These are phyloP conservation scores for Hanleya hanleyi DNA, from an alignment of 2,888 invertebrate species.

Conservation along the genomic window DNA sequence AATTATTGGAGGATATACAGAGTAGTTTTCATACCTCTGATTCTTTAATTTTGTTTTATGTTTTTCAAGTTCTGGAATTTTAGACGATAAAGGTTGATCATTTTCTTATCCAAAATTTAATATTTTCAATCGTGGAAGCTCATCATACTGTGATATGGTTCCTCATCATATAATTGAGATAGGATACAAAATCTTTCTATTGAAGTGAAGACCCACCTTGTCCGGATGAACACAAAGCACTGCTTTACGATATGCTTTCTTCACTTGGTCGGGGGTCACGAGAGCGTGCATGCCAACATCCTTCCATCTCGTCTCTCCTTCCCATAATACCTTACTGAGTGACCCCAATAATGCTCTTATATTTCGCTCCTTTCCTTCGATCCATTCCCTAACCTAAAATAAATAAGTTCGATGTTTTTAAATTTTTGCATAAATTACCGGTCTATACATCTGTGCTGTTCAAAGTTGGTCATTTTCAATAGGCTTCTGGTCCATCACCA, in stretches of 20 bases:
- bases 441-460: neutral
- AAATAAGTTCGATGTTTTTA: neutral
- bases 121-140: too few species aligned
- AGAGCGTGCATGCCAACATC: conserved; percentile 96
- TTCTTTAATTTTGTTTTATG: too few species aligned
- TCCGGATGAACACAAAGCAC: conserved; percentile 99
- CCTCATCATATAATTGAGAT: too few species aligned
- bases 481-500: too few species aligned
- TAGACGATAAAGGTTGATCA: too few species aligned
- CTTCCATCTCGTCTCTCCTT: conserved; percentile 89
- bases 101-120: too few species aligned
- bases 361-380: conserved; percentile 96
- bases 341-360: conserved; percentile 96
- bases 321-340: conserved; percentile 94
- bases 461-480: neutral
- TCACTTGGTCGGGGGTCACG: conserved; percentile 93
- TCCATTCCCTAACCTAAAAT: conserved; percentile 81
- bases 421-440: neutral
- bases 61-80: too few species aligned
- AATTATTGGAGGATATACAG: too few species aligned
- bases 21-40: too few species aligned
- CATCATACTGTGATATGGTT: too few species aligned
- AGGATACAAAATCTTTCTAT: too few species aligned
- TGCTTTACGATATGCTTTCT: conserved; percentile 95
- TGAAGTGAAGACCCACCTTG: too few species aligned